phyloP scores from a whole-genome alignment of 2,888 invertebrate species.

The Mycogona germanica region DNA sequence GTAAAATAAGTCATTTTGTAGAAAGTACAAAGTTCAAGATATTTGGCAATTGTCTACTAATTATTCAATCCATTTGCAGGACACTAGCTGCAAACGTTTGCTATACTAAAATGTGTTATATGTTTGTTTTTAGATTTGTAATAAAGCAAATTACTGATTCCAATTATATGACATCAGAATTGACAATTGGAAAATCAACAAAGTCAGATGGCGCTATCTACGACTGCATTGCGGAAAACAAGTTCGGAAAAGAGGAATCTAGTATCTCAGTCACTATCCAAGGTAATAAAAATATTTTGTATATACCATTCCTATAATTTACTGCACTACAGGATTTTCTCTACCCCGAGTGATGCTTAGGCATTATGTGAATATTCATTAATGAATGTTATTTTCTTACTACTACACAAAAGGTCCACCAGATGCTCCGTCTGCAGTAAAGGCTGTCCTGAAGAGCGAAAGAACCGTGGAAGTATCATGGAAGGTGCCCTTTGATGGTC shows the following conservation, averaged over 20 bases:
- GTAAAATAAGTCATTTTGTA: no score
- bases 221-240: neutral
- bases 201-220: slow-evolving; percentile 8
- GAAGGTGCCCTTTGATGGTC: slow-evolving; percentile 10
- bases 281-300: no score
- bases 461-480: slow-evolving; percentile 6
- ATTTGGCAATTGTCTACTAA: no score
- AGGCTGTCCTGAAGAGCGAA: slow-evolving; percentile 2
- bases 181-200: neutral
- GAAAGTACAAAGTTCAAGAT: no score
- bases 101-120: no score
- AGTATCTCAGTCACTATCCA: slow-evolving; percentile 8
- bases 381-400: no score
- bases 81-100: no score
- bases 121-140: no score
- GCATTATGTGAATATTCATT: neutral
- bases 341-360: neutral
- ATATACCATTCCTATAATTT: no score
- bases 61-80: no score
- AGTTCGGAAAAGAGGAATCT: slow-evolving; percentile 8
- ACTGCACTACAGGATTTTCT: neutral
- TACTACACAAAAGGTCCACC: no score
- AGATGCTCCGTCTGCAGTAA: slow-evolving; percentile 9
- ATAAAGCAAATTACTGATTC: no score
- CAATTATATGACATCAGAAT: neutral